A percentile compares a stretch with the other conserved stretches of the same genome.
Evolutionary conservation across 1,140 invertebrate genomes (phyloP).

Genomic region (Uloborus diversus): DNA sequence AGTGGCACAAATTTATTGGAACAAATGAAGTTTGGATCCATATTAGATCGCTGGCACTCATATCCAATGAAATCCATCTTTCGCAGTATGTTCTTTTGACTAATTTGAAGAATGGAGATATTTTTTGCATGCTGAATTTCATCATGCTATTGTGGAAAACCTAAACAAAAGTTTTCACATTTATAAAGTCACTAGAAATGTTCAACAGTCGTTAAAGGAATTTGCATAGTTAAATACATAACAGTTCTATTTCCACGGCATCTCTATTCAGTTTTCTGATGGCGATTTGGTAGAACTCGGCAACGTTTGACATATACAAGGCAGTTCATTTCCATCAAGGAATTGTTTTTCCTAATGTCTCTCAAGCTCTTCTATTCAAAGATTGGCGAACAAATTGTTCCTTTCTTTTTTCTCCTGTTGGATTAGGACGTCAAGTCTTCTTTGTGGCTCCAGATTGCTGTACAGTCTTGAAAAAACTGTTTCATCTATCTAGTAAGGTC

Average conservation of each 20-base stretch:
- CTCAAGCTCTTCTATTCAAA: conserved; percentile 40
- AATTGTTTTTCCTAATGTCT: not conserved
- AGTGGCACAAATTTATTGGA: conserved; percentile 48
- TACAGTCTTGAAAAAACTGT: no score
- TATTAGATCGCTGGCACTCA: not conserved
- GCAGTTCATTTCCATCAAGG: conserved; percentile 34
- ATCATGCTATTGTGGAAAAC: not conserved
- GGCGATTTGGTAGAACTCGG: conserved; percentile 39
- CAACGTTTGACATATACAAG: conserved; percentile 50
- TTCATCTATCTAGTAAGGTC: not conserved
- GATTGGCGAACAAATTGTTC: no score
- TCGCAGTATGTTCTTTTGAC: not conserved
- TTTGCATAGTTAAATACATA: conserved; percentile 56
- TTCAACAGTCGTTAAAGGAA: conserved; percentile 48
- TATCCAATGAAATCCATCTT: conserved; percentile 4
- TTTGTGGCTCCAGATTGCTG: no score
- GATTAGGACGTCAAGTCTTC: no score
- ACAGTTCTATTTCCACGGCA: conserved; percentile 39
- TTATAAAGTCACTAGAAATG: not conserved
- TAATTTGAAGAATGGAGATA: not conserved
- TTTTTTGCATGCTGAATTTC: not conserved
- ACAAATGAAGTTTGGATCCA: conserved; percentile 4
- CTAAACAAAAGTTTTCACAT: not conserved
- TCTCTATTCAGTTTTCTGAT: conserved; percentile 12
- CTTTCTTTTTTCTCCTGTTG: no score